These are phyloP conservation scores for Grus americana DNA, from an alignment of 2,113 vertebrate species.

Conservation along the genomic window DNA sequence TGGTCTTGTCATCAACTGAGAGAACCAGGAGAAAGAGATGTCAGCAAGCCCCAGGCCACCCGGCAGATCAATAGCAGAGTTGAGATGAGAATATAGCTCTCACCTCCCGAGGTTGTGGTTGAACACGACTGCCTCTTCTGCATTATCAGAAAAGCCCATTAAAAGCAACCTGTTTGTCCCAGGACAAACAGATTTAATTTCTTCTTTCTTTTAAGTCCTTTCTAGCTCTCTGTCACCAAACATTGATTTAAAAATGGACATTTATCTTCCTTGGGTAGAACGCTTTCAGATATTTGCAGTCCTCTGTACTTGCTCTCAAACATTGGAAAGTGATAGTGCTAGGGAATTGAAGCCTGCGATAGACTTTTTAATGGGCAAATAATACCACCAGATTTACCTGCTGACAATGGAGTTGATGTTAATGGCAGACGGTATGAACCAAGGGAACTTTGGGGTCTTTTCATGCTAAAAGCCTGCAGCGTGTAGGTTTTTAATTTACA, in stretches of 20 bases:
- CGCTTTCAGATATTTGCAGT: neutral
- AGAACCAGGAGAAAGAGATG: neutral
- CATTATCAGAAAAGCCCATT: constrained; percentile 20
- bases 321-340: neutral
- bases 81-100: neutral
- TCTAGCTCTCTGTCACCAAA: neutral
- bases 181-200: constrained; percentile 2
- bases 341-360: neutral
- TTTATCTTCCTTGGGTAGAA: neutral
- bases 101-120: neutral
- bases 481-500: constrained; percentile 22
- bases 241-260: neutral
- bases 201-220: constrained; percentile 14
- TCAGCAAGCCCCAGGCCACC: neutral
- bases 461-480: constrained; percentile 18
- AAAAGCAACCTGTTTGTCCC: neutral
- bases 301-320: neutral
- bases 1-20: neutral
- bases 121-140: neutral
- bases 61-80: neutral
- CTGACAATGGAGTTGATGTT: neutral
- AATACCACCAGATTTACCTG: constrained; percentile 20
- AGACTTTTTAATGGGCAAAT: constrained; percentile 10
- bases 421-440: neutral
- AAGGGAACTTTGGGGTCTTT: neutral